Base-by-base conservation (phyloP, 2,888 invertebrate genomes). In the Hemistola chrysoprasaria region DNA sequence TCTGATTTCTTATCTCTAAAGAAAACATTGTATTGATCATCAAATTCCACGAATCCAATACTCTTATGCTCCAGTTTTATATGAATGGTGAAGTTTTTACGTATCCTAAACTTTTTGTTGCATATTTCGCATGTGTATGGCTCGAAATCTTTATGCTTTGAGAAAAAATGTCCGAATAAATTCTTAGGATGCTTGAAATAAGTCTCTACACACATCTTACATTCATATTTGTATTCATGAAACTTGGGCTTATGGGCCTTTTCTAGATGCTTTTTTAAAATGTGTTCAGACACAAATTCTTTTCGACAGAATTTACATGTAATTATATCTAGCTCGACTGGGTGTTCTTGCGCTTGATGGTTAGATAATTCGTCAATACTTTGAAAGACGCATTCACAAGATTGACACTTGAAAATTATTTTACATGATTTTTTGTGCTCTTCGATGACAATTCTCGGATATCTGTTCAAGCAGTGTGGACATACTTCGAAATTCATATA, bases 61-160 rank as follows among this genome's bases (percentile, higher is more conserved):
- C 81, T 76, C 0, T 74, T 60, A 10, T 87, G 87, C 0, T 51
- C 48, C 3, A 83, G n/a, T 53, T 85, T 85, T 0, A 87, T 87
- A 11, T 87, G 87, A 0, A 86, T 47, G 0, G 83, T 78, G 24
- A 87, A 85, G 1, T 53, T 54, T 29, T 81, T 86, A 0, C 87
- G 63, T 1, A 78, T 26, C 27, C 61, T 50, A 34, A 80, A 87
- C 1, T 42, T 71, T 39, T 55, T 66, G 28, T 78, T 30, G 10
- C 87, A 87, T n/a, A 84, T 80, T 29, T 62, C 75, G 40, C 87
- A 87, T 0, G 61, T 75, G 29, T 76, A 87, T 0, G 87, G 87
- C 2, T 73, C 49, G 0, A 88, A 42, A 0, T 77, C 69, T 23
- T 65, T 78, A 22, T 88, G 87, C 1, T 52, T 65, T 0, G 67